Evolutionary conservation across 2,113 vertebrate genomes (phyloP).

Genomic region (Mesoclemmys tuberculata): DNA sequence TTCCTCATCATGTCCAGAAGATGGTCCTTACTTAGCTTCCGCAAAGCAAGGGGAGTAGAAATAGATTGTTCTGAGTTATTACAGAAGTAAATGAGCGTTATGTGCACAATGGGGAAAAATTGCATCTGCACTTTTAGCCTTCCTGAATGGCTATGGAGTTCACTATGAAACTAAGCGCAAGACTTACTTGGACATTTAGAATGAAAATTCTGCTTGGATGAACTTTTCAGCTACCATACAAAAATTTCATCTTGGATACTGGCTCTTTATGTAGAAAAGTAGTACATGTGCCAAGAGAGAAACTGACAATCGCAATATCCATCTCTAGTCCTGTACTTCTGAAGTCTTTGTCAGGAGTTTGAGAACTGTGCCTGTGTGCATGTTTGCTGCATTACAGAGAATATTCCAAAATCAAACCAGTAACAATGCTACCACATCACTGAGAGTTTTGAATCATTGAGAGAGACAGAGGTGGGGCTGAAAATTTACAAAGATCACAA

Average conservation of each 20-base stretch:
- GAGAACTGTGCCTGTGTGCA: neutral
- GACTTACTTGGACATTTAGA: neutral
- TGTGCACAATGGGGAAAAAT: rapidly evolving
- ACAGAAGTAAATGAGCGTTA: neutral
- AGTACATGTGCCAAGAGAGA: neutral
- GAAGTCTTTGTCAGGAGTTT: neutral
- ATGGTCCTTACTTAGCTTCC: neutral
- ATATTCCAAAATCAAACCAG: neutral
- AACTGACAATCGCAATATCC: rapidly evolving
- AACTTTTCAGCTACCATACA: neutral
- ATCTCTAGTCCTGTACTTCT: neutral
- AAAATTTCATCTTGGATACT: neutral
- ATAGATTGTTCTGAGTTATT: neutral
- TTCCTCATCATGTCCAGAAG: neutral
- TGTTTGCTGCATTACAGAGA: neutral
- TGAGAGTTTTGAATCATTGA: neutral
- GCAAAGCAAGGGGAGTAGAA: no score
- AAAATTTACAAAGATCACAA: neutral
- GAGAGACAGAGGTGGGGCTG: neutral
- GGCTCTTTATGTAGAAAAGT: neutral
- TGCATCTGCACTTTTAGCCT: rapidly evolving
- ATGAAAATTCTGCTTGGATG: neutral
- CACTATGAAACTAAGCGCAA: neutral
- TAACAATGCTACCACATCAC: neutral
- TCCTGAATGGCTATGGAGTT: neutral